Conservation (phyloP, 2,888 invertebrate species). For the Hirtodrosophila cameraria region DNA sequence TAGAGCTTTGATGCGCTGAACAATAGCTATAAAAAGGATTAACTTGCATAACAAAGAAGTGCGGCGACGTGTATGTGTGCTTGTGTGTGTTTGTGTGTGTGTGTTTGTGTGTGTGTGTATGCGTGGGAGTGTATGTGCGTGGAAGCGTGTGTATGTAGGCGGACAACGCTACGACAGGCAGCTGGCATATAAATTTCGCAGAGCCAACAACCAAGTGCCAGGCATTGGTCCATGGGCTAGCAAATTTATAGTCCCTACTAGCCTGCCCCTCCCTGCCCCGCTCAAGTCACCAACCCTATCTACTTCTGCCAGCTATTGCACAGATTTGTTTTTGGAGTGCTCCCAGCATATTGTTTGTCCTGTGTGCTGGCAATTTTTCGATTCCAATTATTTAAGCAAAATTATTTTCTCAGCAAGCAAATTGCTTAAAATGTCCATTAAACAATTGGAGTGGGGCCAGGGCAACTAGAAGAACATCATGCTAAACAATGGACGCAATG, state of each 20-base stretch:
- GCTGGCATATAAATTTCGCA: constrained; percentile 68
- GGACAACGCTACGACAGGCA: constrained; percentile 46
- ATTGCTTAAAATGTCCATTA: constrained; percentile 33
- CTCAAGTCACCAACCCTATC: too few species aligned
- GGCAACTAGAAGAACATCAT: neutral
- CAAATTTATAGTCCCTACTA: constrained; percentile 62
- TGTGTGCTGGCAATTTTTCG: constrained; percentile 25
- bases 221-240: constrained; percentile 63
- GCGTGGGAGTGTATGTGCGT: constrained; percentile 3
- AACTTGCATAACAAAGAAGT: constrained; percentile 78
- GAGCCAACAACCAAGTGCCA: constrained; percentile 60
- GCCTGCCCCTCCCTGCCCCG: too few species aligned
- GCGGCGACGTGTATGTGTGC: constrained; percentile 11
- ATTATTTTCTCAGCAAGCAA: constrained; percentile 35
- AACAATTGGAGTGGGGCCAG: constrained; percentile 8
- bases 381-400: constrained; percentile 55
- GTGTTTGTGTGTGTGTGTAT: neutral
- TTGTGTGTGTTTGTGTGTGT: neutral
- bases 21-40: constrained; percentile 78
- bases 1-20: constrained; percentile 72
- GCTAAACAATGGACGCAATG: neutral
- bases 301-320: neutral
- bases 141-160: constrained; percentile 28
- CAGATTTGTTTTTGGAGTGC: constrained; percentile 20
- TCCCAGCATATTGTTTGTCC: constrained; percentile 42